Base-by-base conservation (phyloP, 2,113 vertebrate genomes). In the Peromyscus leucopus region DNA sequence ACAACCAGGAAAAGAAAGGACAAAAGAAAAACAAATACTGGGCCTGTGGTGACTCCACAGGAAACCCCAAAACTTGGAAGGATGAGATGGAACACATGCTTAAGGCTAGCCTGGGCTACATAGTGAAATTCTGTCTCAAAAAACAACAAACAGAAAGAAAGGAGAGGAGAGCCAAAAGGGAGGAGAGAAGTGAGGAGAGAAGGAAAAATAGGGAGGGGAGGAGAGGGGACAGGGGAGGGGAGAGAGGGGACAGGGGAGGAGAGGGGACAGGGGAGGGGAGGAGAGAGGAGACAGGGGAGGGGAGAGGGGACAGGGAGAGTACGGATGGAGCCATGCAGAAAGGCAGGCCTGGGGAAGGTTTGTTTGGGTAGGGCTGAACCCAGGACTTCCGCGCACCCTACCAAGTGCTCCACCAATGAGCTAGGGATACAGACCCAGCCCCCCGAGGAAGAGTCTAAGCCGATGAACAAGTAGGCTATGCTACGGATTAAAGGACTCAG, bases 401-500 rank as follows among this genome's bases (percentile, higher is more conserved):
- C 8, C 74, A n/a, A 79, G 31, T 22, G 13, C 12, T n/a, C 59
- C 8, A 65, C 42, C 75, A 48, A 26, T 51, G 42, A 67, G 31
- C 21, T 21, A 15, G 17, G 7, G 51, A 51, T 36, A 17, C 9
- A 19, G 15, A 46, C n/a, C 24, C 26, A 57, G 24, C 11, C 39
- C 28, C 33, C 48, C 26, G 22, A 94, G 80, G 22, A 94, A 95
- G 26, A 39, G 78, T 85, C 89, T 93, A 83, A 36, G 36, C 48
- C 94, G 26, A 88, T 67, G 51, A 94, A 87, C 22, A 33, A 93
- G 16, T 46, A 71, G 36, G 42, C 79, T 55, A 76, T 28, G 42
- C 28, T 94, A 36, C 11, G 16, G 59, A 72, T 4, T 74, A 28
- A 92, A 80, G 69, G 28, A 46, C 7, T 85, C 63, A 59, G 94